A percentile compares a stretch with the other conserved stretches of the same genome.
phyloP scores from a whole-genome alignment of 2,888 invertebrate genomes.

The Cosmopolites sordidus region DNA sequence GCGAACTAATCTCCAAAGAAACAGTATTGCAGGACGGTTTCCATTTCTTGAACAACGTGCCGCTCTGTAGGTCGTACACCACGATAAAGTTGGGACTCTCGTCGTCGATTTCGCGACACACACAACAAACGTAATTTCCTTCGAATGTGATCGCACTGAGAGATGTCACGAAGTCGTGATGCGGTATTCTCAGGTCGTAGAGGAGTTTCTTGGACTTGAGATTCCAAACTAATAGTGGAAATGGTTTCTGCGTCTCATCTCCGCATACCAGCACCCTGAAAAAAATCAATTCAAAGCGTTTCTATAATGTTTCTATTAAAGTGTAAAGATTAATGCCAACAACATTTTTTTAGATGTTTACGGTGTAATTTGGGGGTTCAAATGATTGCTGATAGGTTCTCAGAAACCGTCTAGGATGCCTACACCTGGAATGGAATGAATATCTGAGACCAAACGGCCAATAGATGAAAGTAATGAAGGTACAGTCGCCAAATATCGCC shows the following conservation, averaged over 20 bases:
- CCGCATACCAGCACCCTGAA: constrained; percentile 78
- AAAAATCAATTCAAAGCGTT: too few relatives aligned
- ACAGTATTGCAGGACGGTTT: constrained; percentile 80
- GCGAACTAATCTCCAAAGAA: constrained; percentile 80
- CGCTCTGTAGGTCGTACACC: constrained; percentile 85
- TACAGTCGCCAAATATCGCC: too few relatives aligned
- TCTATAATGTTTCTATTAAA: too few relatives aligned
- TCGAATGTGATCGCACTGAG: constrained; percentile 82
- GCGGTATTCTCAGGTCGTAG: constrained; percentile 82
- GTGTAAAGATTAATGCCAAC: too few relatives aligned
- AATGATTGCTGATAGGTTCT: too few relatives aligned
- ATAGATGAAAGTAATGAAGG: too few relatives aligned
- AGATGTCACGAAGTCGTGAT: constrained; percentile 82
- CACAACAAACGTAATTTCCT: constrained; percentile 74
- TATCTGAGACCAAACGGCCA: too few relatives aligned
- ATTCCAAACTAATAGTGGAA: constrained; percentile 86
- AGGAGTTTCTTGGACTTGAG: constrained; percentile 76
- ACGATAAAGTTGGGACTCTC: constrained; percentile 84
- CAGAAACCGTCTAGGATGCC: too few relatives aligned
- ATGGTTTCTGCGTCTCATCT: constrained; percentile 89
- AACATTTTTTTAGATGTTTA: too few relatives aligned
- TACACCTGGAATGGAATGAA: too few relatives aligned
- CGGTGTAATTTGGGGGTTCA: too few relatives aligned
- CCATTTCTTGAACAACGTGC: constrained; percentile 88
- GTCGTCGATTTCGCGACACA: constrained; percentile 66